Base-by-base conservation (phyloP, 2,797 vertebrate genomes). In the Denticeps clupeoides region DNA sequence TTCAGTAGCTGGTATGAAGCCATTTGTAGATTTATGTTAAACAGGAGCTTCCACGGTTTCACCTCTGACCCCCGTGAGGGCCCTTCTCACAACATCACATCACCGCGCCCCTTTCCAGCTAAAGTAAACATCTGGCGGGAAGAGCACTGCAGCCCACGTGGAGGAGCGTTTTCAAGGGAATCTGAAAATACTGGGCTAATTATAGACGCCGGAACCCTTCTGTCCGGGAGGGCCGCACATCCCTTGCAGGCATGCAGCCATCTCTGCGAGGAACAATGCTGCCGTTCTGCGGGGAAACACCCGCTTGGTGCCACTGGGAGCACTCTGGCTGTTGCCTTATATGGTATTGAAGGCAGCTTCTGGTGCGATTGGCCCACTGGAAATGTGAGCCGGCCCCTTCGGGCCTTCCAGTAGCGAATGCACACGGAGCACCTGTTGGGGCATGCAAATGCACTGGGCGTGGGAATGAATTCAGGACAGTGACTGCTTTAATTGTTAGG, bases 221-320 rank as follows among this genome's bases (percentile, higher is more conserved):
- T 24, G 41, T 43, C 51, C 47, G 32, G 26, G 41, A 33, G 31
- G 46, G 19, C 11, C 18, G 43, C 41, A 32, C 47, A 57, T 58
- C 46, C 53, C 55, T 21, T 49, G 11, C 21, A 33, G 56, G 26
- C 42, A 43, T 33, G 29, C 33, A 23, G 41, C 42, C 47, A 16
- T 27, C 48, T 28, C 47, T 15, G 12, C 10, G 31, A 46, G 55
- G 47, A 65, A 67, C 68, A 60, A 66, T 64, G 56, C 35, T 25
- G 50, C 55, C 63, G 57, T 65, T 70, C 49, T 65, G 56, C 43
- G 52, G 47, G 62, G 57, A 62, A 63, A 61, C 57, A 62, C 53
- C 56, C 51, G 46, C 31, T 25, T 27, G n/a, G 13, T 51, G 32
- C 58, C 52, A 32, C 57, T 9, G 13, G 40, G 45, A 55, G 8